A percentile compares a stretch with the other conserved stretches of the same genome.
phyloP scores from a whole-genome alignment of 2,113 vertebrate species.

The Psephotus haematonotus region DNA sequence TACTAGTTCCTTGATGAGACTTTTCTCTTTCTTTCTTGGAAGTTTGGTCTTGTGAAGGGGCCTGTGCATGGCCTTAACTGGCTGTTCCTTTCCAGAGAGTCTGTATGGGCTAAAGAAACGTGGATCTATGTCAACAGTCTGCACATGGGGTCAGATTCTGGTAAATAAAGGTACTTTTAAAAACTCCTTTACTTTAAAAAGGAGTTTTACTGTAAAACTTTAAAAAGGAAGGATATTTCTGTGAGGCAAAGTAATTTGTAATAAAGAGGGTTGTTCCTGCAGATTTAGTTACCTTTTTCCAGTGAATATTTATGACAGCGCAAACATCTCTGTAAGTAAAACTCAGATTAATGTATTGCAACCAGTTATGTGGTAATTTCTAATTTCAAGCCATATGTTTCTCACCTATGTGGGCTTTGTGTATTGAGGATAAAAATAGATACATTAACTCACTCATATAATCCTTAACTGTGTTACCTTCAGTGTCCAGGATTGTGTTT shows the following conservation, averaged over 20 bases:
- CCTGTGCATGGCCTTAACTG: background rate
- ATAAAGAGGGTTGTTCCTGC: background rate
- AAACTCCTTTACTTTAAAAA: background rate
- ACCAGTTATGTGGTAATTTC: background rate
- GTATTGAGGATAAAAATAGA: background rate
- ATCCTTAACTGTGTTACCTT: conserved; percentile 68
- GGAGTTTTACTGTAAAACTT: background rate
- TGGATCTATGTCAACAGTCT: background rate
- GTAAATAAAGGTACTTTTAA: background rate
- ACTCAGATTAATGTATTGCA: background rate
- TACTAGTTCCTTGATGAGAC: background rate
- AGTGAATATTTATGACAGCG: background rate
- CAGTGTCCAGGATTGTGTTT: conserved; percentile 91
- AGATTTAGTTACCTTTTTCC: background rate
- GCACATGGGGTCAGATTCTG: background rate
- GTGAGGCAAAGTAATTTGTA: background rate
- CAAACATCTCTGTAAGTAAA: background rate
- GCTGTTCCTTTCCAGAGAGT: background rate
- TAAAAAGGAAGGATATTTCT: background rate
- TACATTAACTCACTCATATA: background rate
- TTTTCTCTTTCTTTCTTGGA: background rate
- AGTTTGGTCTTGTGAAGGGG: background rate
- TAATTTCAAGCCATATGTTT: background rate
- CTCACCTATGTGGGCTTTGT: background rate
- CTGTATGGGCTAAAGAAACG: background rate